Evolutionary conservation across 2,113 vertebrate genomes (phyloP).

Genomic region (Arizona elegans): DNA sequence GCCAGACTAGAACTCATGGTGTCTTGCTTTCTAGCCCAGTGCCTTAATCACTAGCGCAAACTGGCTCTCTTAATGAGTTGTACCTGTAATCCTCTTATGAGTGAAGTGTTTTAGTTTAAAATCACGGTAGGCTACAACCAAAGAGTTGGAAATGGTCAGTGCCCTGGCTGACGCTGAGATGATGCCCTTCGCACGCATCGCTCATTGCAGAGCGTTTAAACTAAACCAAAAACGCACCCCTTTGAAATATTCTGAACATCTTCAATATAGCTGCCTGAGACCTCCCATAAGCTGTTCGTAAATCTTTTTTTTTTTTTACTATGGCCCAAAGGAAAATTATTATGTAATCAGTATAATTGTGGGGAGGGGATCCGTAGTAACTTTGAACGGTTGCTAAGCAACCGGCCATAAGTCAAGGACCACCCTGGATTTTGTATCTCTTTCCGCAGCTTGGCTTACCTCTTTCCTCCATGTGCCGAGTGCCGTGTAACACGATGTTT

Average conservation of each 20-base stretch:
- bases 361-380: too few species aligned
- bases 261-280: background rate
- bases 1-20: too few species aligned
- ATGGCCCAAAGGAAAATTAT: too few species aligned
- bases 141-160: background rate
- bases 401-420: too few species aligned
- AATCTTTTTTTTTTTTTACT: background rate
- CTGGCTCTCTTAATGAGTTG: too few species aligned
- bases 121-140: background rate
- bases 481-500: constrained; percentile 97
- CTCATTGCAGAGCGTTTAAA: background rate
- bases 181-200: too few species aligned
- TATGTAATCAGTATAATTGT: too few species aligned
- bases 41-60: too few species aligned
- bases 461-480: constrained; percentile 82
- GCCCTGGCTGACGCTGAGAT: too few species aligned
- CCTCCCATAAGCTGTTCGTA: fast-evolving
- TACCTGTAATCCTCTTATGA: background rate
- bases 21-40: too few species aligned
- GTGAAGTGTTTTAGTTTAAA: background rate
- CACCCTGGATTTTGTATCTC: background rate
- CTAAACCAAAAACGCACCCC: too few species aligned
- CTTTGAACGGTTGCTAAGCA: too few species aligned
- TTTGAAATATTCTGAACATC: background rate
- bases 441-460: constrained; percentile 74